Evolutionary conservation across 2,113 vertebrate genomes (phyloP), one percentile per base, ranked within the genome.

Genomic region (Todiramphus chloris): DNA sequence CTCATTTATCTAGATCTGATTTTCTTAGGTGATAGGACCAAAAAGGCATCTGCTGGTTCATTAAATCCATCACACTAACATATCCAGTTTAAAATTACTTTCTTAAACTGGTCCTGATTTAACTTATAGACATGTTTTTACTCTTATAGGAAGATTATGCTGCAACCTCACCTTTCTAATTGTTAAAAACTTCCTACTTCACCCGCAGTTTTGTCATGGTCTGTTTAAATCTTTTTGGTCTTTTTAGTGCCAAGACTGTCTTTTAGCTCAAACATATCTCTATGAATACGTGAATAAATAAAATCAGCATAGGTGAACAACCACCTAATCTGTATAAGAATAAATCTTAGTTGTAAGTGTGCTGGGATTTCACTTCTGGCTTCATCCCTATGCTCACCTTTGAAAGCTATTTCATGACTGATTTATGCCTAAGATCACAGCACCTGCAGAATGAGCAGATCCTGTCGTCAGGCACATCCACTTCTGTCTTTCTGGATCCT

Each of bases 281-380:
- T 60, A 21, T 11, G 41, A 66, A 78, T 9, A 44, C 60, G 87
- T 33, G 50, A 64, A 87, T 66, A 94, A 93, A 72, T 82, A 85
- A 92, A 91, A 66, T 4, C 15, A 48, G 31, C 17, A n/a, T 66
- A 80, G 86, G 62, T 68, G 66, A 88, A 73, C 14, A 0, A 75
- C 72, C 64, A 78, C 58, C 33, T 81, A 77, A 79, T 50, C 59
- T 83, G 37, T 64, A 48, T 48, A 43, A 83, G 68, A 86, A 87
- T 80, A 94, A 86, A 81, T 91, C 41, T 66, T 56, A 73, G 55
- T 33, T 83, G 43, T 28, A 83, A 31, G 41, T 64, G 50, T 89
- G 59, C 41, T 76, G 80, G 59, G 59, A 53, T 88, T 66, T 73
- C 63, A 76, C 55, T 35, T 85, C 25, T 21, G 37, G 70, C 70